phyloP scores from a whole-genome alignment of 2,113 vertebrate species.

The Rostratula benghalensis region DNA sequence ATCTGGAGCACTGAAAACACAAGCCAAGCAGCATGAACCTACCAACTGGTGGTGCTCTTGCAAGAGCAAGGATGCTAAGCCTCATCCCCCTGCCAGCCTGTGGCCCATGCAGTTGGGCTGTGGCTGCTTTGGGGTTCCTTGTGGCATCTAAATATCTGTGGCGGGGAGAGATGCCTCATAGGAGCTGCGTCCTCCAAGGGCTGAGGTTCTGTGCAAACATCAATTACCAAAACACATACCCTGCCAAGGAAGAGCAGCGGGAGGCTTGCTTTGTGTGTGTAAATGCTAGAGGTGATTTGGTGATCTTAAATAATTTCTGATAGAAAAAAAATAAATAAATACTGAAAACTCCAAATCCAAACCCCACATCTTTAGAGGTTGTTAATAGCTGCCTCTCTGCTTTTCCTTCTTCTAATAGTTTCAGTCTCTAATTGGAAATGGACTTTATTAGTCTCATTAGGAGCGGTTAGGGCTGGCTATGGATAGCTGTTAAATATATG shows the following conservation, averaged over 20 bases:
- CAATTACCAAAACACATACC: neutral
- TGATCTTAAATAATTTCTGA: neutral
- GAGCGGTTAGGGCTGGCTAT: conserved; percentile 51
- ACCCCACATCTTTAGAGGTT: conserved; percentile 18
- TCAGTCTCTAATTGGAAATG: conserved; percentile 66
- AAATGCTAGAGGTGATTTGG: neutral
- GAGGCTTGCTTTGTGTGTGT: neutral
- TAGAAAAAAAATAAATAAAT: conserved; percentile 18
- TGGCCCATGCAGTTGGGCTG: neutral
- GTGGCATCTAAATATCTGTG: neutral
- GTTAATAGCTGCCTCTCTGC: conserved; percentile 56
- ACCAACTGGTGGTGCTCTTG: neutral
- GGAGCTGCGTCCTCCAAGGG: neutral
- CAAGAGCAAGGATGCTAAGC: neutral
- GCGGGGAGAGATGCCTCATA: neutral
- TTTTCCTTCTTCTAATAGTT: conserved; percentile 54
- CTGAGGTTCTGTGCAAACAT: conserved; percentile 24
- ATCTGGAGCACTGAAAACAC: neutral
- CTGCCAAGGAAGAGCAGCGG: neutral
- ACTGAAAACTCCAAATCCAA: neutral
- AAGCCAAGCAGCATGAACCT: neutral
- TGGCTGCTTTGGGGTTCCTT: neutral
- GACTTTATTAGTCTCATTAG: conserved; percentile 69
- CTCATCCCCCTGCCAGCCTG: neutral
- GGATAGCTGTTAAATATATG: conserved; percentile 56